A percentile compares a stretch with the other conserved stretches of the same genome.
These are phyloP conservation scores for Apostichopus japonicus DNA, from an alignment of 35 echinoderm and acorn worm species.

Conservation along the genomic window DNA sequence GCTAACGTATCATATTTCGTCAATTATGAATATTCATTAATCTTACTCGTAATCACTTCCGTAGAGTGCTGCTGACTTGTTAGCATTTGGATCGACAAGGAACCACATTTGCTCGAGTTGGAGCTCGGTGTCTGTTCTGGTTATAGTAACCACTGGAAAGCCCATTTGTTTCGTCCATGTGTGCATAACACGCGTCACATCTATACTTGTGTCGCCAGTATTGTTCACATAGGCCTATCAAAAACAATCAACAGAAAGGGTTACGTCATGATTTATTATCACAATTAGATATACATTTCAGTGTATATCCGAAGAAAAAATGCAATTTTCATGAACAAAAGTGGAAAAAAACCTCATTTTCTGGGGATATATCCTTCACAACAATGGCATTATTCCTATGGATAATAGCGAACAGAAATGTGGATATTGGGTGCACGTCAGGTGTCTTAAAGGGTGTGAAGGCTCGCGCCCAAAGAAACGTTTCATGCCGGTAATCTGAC, in stretches of 20 bases:
- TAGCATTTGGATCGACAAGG: conserved; percentile 87
- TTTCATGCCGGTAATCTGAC: too few species aligned
- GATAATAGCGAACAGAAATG: too few species aligned
- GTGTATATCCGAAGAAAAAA: conserved; percentile 1
- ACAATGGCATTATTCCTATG: too few species aligned
- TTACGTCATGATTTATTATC: too few species aligned
- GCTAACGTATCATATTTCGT: too few species aligned
- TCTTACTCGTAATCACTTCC: conserved; percentile 84
- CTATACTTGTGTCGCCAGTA: background rate
- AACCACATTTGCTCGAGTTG: conserved; percentile 76
- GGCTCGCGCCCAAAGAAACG: too few species aligned
- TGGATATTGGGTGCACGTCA: too few species aligned
- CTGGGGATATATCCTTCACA: background rate
- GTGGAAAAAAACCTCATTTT: background rate
- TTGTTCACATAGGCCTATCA: background rate
- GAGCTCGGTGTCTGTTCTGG: background rate
- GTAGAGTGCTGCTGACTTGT: conserved; percentile 76
- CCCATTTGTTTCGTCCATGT: conserved; percentile 98
- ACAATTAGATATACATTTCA: too few species aligned
- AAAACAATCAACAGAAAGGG: background rate
- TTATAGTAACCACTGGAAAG: conserved; percentile 87
- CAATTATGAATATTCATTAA: conserved; percentile 2
- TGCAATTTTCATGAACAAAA: background rate
- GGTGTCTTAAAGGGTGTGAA: too few species aligned
- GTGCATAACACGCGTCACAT: conserved; percentile 87